These are phyloP conservation scores for Oplegnathus fasciatus DNA, from an alignment of 2,113 vertebrate species.

Conservation along the genomic window DNA sequence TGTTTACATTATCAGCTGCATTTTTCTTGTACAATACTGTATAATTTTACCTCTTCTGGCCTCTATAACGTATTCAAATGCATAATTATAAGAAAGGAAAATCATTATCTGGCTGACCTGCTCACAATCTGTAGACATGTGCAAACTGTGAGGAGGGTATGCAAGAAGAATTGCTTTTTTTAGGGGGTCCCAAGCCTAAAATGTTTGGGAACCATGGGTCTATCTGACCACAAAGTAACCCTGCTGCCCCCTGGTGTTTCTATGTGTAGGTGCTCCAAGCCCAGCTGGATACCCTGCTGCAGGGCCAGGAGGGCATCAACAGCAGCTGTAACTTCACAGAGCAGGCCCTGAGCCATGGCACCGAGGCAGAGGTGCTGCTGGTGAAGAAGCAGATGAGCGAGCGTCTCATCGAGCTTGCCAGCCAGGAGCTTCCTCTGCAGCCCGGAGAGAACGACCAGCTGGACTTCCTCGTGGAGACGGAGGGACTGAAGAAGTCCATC, in stretches of 20 bases:
- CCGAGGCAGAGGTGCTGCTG: constrained; percentile 94
- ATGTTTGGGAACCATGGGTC: too few species aligned
- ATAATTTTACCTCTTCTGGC: background rate
- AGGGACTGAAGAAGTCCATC: constrained; percentile 96
- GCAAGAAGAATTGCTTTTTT: background rate
- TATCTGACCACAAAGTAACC: background rate
- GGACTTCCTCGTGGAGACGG: constrained; percentile 94
- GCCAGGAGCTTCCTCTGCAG: constrained; percentile 89
- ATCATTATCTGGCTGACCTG: background rate
- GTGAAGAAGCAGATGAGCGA: constrained; percentile 98
- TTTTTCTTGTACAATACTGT: background rate
- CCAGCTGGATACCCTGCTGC: constrained; percentile 92
- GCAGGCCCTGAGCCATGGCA: constrained; percentile 93
- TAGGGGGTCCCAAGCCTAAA: background rate
- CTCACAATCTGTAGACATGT: background rate
- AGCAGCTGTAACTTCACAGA: constrained; percentile 96
- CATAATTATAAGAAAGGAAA: background rate
- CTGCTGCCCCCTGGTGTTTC: constrained; percentile 59
- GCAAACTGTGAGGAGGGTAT: background rate
- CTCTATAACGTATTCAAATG: background rate
- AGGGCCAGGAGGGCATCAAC: constrained; percentile 94
- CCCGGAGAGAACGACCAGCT: constrained; percentile 95
- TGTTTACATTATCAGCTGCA: background rate
- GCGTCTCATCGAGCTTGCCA: constrained; percentile 90
- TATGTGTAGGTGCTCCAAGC: constrained; percentile 91